Evolutionary conservation across 2,797 vertebrate genomes (phyloP).

Genomic region (Setipinna tenuifilis): DNA sequence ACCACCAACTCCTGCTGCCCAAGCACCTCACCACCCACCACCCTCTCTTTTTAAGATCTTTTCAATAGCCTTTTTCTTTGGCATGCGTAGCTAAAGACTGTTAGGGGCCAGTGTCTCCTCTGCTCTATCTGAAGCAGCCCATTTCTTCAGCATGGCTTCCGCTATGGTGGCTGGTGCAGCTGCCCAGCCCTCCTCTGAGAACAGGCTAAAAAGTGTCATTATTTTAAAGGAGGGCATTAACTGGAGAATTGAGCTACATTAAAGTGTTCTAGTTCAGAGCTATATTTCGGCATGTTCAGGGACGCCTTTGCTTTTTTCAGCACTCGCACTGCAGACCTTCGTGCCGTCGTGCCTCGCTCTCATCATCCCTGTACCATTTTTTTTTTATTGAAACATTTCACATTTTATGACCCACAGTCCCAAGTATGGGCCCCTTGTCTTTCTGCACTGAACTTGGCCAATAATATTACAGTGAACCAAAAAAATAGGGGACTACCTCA

Average conservation of each 20-base stretch:
- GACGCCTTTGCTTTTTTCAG: conserved; percentile 37
- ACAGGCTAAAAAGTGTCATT: conserved; percentile 38
- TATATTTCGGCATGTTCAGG: conserved; percentile 37
- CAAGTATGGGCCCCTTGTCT: background rate
- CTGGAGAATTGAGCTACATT: conserved; percentile 41
- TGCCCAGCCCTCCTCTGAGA: conserved; percentile 40
- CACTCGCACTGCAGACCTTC: background rate
- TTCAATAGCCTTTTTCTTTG: background rate
- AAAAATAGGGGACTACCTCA: background rate
- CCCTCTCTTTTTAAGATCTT: conserved; percentile 59
- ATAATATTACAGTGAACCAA: background rate
- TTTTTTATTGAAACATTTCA: conserved; percentile 20
- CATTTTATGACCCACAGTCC: conserved; percentile 7
- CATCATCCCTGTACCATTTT: conserved; percentile 4
- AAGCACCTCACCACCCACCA: background rate
- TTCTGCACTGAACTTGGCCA: background rate
- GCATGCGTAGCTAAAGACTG: background rate
- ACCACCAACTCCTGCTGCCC: background rate
- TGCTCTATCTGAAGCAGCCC: background rate
- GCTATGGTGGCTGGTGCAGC: conserved; percentile 38
- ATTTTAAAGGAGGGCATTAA: conserved; percentile 36
- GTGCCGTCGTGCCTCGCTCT: background rate
- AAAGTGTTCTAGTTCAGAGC: conserved; percentile 44
- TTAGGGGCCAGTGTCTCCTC: background rate
- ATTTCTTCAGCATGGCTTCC: background rate